Evolutionary conservation across 1,140 invertebrate genomes (phyloP).

Genomic region (Thaumetopoea pityocampa): DNA sequence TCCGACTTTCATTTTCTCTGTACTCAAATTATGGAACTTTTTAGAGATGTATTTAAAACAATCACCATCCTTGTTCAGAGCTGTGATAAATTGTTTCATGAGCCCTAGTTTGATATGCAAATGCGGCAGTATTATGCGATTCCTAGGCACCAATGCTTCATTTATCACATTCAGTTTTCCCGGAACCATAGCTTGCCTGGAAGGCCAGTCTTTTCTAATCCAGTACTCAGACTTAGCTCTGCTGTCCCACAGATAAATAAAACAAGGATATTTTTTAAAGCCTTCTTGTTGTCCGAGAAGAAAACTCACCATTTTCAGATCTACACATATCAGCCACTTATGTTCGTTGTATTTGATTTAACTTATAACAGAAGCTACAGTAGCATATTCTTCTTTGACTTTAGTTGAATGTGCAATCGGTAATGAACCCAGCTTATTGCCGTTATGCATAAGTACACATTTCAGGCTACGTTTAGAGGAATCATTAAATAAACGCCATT

Average conservation of each 20-base stretch:
- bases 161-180: slow-evolving; percentile 14
- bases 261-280: slow-evolving; percentile 8
- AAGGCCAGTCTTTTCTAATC: slow-evolving; percentile 2
- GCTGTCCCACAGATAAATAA: slow-evolving; percentile 13
- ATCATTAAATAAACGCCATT: slow-evolving; percentile 1
- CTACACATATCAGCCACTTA: too few species aligned
- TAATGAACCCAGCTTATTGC: not conserved
- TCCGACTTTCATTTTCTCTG: slow-evolving; percentile 9
- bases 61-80: slow-evolving; percentile 8
- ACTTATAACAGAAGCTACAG: not conserved
- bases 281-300: not conserved
- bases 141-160: not conserved
- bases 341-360: slow-evolving; percentile 1
- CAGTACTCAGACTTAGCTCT: slow-evolving; percentile 2
- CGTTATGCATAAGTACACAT: slow-evolving; percentile 2
- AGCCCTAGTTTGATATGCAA: slow-evolving; percentile 7
- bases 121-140: not conserved
- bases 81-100: slow-evolving; percentile 15
- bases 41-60: slow-evolving; percentile 11
- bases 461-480: not conserved
- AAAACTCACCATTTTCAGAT: too few species aligned
- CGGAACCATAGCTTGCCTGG: slow-evolving; percentile 1
- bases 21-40: slow-evolving; percentile 7
- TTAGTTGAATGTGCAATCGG: not conserved
- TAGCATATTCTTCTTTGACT: slow-evolving; percentile 2